A percentile compares a stretch with the other conserved stretches of the same genome.
These are phyloP conservation scores for Melanargia galathea DNA, from an alignment of 2,888 invertebrate genomes.

Conservation along the genomic window DNA sequence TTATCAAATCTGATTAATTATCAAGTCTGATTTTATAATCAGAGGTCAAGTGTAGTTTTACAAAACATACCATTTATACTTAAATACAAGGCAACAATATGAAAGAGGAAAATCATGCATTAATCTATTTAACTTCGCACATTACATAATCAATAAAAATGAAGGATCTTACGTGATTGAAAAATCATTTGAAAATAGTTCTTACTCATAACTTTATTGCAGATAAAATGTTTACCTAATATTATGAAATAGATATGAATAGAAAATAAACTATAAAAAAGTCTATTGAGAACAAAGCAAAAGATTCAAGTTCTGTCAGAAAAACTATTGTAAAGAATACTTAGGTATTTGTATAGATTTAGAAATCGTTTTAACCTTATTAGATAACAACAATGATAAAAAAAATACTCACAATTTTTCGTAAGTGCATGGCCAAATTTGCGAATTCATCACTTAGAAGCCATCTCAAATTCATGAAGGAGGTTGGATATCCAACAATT, in stretches of 20 bases:
- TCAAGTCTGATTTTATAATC: too few relatives aligned
- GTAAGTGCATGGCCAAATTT: conserved; percentile 80
- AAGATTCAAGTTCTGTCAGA: background rate
- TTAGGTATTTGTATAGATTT: conserved; percentile 37
- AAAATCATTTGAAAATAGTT: background rate
- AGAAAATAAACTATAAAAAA: background rate
- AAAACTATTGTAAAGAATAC: conserved; percentile 9
- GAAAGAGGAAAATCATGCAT: background rate
- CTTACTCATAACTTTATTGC: background rate
- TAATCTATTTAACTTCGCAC: background rate
- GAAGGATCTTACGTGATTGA: background rate
- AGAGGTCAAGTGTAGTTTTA: too few relatives aligned
- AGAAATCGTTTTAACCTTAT: background rate
- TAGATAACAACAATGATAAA: conserved; percentile 27
- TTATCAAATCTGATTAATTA: too few relatives aligned
- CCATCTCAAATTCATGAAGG: conserved; percentile 83
- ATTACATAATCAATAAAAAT: background rate
- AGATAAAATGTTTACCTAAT: background rate
- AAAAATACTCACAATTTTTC: conserved; percentile 73
- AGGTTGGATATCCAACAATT: conserved; percentile 82
- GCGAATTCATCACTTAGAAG: conserved; percentile 84
- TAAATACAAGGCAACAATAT: too few relatives aligned
- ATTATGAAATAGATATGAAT: conserved; percentile 10
- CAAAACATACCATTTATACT: too few relatives aligned
- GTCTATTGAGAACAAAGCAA: background rate